These are phyloP conservation scores for Idaea biselata DNA, from an alignment of 2,888 invertebrate genomes.

Conservation along the genomic window DNA sequence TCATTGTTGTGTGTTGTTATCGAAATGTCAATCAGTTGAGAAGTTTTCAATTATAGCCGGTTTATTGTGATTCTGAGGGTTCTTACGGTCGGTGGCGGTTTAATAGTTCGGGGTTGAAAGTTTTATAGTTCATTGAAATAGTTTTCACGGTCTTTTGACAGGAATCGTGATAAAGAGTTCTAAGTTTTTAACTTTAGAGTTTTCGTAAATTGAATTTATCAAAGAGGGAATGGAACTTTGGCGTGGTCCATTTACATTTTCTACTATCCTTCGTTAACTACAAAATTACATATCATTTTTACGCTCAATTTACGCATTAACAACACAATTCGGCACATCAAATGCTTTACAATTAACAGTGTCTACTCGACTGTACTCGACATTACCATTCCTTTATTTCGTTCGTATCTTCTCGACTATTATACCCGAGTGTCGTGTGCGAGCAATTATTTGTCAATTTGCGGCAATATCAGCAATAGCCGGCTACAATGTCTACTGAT, in stretches of 20 bases:
- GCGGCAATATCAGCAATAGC: conserved; percentile 31
- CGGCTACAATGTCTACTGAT: conserved; percentile 36
- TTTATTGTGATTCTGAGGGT: conserved; percentile 1
- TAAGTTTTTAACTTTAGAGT: background rate
- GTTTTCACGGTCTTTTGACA: background rate
- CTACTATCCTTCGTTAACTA: background rate
- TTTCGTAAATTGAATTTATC: background rate
- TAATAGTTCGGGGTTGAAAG: background rate
- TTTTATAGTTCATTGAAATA: background rate
- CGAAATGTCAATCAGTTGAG: conserved; percentile 25
- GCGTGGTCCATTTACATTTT: background rate
- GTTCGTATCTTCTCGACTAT: conserved; percentile 9
- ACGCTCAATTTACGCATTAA: background rate
- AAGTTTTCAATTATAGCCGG: conserved; percentile 17
- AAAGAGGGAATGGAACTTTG: background rate
- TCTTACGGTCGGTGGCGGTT: background rate
- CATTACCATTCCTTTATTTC: background rate
- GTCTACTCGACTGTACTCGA: background rate
- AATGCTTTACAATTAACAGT: background rate
- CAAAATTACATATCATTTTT: background rate
- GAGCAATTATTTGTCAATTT: conserved; percentile 42
- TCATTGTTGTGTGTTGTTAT: conserved; percentile 20
- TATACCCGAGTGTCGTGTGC: conserved; percentile 13
- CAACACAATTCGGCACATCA: background rate
- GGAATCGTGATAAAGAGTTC: background rate